Conservation (phyloP, 2,797 vertebrate genomes). For the Peromyscus attwateri region DNA sequence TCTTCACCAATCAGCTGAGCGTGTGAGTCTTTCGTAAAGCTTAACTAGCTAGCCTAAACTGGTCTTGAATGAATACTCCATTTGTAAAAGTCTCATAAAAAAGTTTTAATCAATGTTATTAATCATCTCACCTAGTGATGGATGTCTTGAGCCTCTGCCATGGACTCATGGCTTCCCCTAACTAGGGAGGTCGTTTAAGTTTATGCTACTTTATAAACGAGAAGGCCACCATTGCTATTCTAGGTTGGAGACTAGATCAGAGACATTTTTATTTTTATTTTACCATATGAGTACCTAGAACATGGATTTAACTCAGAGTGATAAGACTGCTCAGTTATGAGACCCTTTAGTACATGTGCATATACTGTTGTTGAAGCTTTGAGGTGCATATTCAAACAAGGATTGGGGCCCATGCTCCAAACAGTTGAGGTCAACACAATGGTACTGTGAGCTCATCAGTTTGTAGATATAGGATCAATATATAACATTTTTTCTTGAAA, state of each 20-base stretch:
- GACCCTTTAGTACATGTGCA: neutral
- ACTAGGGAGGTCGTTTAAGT: neutral
- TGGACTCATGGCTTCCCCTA: neutral
- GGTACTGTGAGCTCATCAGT: neutral
- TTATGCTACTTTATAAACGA: neutral
- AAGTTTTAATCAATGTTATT: neutral
- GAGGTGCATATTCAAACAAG: neutral
- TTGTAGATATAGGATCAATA: neutral
- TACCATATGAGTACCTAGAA: neutral
- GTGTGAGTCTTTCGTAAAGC: neutral
- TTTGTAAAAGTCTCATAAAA: neutral
- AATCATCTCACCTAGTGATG: neutral
- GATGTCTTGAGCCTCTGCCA: neutral
- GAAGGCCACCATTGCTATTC: neutral
- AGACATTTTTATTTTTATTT: neutral
- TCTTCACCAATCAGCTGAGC: neutral
- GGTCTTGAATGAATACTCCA: neutral
- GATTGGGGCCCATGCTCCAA: neutral
- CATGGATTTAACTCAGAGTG: neutral
- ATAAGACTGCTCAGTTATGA: neutral
- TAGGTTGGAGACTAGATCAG: neutral
- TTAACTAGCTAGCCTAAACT: neutral
- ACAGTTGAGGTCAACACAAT: neutral
- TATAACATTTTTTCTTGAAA: neutral
- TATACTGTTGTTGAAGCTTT: neutral